Percentiles rank a stretch among this genome's conserved stretches.
phyloP scores from a whole-genome alignment of 2,888 invertebrate species.

The Hirtodrosophila histrioides region DNA sequence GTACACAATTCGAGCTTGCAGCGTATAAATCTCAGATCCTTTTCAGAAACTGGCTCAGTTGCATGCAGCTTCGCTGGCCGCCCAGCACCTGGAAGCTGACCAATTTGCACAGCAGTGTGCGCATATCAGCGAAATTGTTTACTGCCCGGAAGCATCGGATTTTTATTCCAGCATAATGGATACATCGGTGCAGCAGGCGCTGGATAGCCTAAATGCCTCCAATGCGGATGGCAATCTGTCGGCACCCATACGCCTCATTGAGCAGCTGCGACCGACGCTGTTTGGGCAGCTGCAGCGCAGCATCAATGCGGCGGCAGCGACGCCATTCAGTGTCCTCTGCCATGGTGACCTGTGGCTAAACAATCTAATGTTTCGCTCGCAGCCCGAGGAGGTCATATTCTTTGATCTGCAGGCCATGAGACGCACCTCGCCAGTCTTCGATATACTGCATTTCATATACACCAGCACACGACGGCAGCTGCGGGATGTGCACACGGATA shows the following conservation, averaged over 20 bases:
- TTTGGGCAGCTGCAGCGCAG: constrained; percentile 70
- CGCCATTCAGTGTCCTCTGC: constrained; percentile 78
- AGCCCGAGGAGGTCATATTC: constrained; percentile 76
- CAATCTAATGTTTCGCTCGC: constrained; percentile 82
- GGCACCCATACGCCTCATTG: constrained; percentile 75
- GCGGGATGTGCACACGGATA: constrained; percentile 73
- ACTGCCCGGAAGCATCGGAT: constrained; percentile 78
- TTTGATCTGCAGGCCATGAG: constrained; percentile 83
- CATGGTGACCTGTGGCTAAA: constrained; percentile 84
- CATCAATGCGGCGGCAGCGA: constrained; percentile 64
- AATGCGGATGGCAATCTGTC: constrained; percentile 79
- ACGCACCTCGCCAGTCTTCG: constrained; percentile 82
- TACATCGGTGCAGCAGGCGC: constrained; percentile 79
- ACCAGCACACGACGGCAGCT: constrained; percentile 82
- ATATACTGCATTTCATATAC: constrained; percentile 83
- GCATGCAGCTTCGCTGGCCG: constrained; percentile 82
- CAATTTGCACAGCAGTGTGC: constrained; percentile 64
- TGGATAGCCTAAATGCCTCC: constrained; percentile 76
- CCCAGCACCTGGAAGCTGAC: constrained; percentile 68
- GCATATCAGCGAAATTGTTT: constrained; percentile 81
- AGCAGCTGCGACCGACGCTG: constrained; percentile 70
- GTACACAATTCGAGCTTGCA: background rate
- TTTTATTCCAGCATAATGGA: constrained; percentile 80
- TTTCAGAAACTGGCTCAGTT: constrained; percentile 81
- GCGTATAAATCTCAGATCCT: background rate